Conservation (phyloP, 2,797 vertebrate genomes). For the Centroberyx gerrardi region DNA sequence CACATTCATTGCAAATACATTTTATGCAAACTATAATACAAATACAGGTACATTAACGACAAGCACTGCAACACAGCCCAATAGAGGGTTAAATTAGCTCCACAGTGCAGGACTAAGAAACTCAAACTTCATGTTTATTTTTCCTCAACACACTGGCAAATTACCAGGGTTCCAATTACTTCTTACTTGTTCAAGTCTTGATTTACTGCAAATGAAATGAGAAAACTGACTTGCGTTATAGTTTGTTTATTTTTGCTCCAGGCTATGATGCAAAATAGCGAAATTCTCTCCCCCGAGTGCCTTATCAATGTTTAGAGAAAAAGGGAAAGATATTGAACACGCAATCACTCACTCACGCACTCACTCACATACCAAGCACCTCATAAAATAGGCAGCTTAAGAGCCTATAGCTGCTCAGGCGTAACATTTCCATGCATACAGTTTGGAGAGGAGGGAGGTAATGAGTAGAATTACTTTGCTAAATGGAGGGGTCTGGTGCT, state of each 20-base stretch:
- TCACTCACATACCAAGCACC: conserved; percentile 39
- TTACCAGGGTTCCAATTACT: conserved; percentile 49
- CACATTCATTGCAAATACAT: neutral
- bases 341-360: conserved; percentile 18
- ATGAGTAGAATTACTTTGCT: conserved; percentile 70
- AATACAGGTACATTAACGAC: neutral
- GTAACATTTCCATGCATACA: conserved; percentile 61
- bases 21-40: conserved; percentile 3
- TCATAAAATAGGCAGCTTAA: conserved; percentile 53
- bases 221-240: conserved; percentile 26
- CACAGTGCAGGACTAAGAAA: conserved; percentile 18
- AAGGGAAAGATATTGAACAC: conserved; percentile 29
- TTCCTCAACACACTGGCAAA: conserved; percentile 29
- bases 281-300: conserved; percentile 25
- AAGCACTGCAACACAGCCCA: conserved; percentile 17
- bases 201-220: conserved; percentile 60
- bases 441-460: conserved; percentile 58
- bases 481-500: conserved; percentile 69
- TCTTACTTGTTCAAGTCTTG: conserved; percentile 37
- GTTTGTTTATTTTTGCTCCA: conserved; percentile 49
- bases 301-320: conserved; percentile 55
- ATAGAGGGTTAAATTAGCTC: conserved; percentile 22
- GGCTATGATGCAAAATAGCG: conserved; percentile 52
- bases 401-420: conserved; percentile 57
- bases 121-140: conserved; percentile 31